Evolutionary conservation across 2,113 vertebrate genomes (phyloP).

Genomic region (Hucho hucho): DNA sequence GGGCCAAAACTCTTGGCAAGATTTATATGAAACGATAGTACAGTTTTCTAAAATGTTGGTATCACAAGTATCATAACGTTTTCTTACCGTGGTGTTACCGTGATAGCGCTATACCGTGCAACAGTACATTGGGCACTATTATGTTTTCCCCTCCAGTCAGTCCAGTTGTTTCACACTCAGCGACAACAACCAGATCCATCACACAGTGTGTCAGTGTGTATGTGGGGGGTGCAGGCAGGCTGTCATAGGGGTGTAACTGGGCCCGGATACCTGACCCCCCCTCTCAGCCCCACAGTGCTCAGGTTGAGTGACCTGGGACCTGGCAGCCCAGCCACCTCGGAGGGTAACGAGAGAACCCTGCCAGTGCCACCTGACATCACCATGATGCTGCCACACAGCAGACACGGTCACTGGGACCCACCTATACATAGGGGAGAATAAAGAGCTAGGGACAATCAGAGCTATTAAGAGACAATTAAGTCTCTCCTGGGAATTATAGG

Average conservation of each 20-base stretch:
- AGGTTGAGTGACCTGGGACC: conserved; percentile 16
- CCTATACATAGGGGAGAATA: neutral
- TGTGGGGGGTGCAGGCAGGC: neutral
- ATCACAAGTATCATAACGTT: no score
- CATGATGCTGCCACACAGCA: conserved; percentile 18
- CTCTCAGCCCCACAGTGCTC: neutral
- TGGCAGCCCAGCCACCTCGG: conserved; percentile 10
- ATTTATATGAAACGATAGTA: no score
- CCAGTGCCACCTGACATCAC: conserved; percentile 28
- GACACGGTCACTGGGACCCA: neutral
- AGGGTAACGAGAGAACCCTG: conserved; percentile 44
- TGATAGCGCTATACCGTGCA: no score
- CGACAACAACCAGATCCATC: no score
- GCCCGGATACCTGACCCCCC: conserved; percentile 33
- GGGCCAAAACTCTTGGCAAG: neutral
- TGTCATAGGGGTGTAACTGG: conserved; percentile 25
- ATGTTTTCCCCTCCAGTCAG: no score
- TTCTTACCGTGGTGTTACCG: no score
- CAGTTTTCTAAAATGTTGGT: neutral
- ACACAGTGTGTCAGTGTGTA: no score
- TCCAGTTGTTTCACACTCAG: no score
- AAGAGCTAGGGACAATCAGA: no score
- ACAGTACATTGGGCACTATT: no score
- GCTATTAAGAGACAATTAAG: no score
- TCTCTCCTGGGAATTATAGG: no score